phyloP scores from a whole-genome alignment of 2,888 invertebrate species.

The Pristionchus japonicus region DNA sequence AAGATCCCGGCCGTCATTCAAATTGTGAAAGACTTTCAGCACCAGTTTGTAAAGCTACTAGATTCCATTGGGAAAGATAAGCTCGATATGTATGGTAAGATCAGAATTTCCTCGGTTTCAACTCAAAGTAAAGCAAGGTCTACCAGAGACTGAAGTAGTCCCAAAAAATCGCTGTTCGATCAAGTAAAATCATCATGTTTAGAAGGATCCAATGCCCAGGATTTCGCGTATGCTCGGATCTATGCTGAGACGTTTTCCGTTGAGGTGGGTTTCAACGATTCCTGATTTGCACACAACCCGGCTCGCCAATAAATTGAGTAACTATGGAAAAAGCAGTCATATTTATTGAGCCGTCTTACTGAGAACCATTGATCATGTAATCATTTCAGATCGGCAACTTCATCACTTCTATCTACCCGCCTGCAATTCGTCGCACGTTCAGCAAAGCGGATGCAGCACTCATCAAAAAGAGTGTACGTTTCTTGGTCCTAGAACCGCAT shows the following conservation, averaged over 20 bases:
- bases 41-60: neutral
- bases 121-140: too few relatives aligned
- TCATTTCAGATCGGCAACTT: neutral
- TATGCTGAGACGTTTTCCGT: neutral
- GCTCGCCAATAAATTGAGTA: too few relatives aligned
- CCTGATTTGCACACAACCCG: too few relatives aligned
- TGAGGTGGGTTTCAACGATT: neutral
- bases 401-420: neutral
- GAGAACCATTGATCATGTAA: neutral
- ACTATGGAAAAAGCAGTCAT: too few relatives aligned
- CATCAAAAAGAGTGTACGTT: neutral
- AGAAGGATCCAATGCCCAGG: neutral
- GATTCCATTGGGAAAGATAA: neutral
- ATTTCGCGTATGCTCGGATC: neutral
- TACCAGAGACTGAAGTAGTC: too few relatives aligned
- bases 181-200: neutral
- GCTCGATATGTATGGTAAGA: neutral
- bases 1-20: neutral
- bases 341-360: neutral
- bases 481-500: neutral
- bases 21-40: neutral
- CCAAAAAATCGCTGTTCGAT: too few relatives aligned
- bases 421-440: neutral
- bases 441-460: neutral
- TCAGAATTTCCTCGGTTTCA: too few relatives aligned